A percentile compares a stretch with the other conserved stretches of the same genome.
Conservation (phyloP, 2,797 vertebrate genomes). For the Pangasius sanitwongsei region DNA sequence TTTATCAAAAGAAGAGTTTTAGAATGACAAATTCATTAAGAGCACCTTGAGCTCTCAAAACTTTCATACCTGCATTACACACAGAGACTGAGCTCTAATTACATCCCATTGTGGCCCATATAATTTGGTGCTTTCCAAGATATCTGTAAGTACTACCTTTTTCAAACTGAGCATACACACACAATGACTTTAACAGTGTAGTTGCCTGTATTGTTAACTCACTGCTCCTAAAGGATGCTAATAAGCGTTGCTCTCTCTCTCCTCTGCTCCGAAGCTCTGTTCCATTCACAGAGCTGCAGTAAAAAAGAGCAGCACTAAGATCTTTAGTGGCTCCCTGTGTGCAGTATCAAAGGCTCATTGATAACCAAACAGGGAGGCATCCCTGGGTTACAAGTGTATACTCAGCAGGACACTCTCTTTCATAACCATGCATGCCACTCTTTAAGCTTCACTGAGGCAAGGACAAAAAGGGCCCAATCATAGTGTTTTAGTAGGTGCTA, state of each 20-base stretch:
- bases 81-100: neutral
- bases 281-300: slow-evolving; percentile 62
- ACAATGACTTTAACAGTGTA: slow-evolving; percentile 46
- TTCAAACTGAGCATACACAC: slow-evolving; percentile 38
- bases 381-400: slow-evolving; percentile 78
- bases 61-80: too few species aligned
- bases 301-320: slow-evolving; percentile 68
- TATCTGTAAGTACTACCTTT: neutral
- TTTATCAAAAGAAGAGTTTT: neutral
- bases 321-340: slow-evolving; percentile 75
- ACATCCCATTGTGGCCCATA: neutral
- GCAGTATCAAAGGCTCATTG: slow-evolving; percentile 80
- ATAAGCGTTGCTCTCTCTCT: slow-evolving; percentile 56
- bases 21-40: neutral
- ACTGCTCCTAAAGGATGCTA: slow-evolving; percentile 48
- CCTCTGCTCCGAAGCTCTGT: slow-evolving; percentile 46
- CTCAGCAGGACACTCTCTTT: slow-evolving; percentile 68
- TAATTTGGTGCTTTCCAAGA: slow-evolving; percentile 9
- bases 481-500: slow-evolving; percentile 40
- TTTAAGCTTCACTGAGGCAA: slow-evolving; percentile 47
- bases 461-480: slow-evolving; percentile 35
- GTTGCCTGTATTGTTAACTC: slow-evolving; percentile 53
- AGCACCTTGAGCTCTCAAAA: neutral
- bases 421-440: slow-evolving; percentile 56
- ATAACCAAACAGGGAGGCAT: slow-evolving; percentile 79